Base-by-base conservation (phyloP, 2,888 invertebrate species). In the Archips crataeganus region DNA sequence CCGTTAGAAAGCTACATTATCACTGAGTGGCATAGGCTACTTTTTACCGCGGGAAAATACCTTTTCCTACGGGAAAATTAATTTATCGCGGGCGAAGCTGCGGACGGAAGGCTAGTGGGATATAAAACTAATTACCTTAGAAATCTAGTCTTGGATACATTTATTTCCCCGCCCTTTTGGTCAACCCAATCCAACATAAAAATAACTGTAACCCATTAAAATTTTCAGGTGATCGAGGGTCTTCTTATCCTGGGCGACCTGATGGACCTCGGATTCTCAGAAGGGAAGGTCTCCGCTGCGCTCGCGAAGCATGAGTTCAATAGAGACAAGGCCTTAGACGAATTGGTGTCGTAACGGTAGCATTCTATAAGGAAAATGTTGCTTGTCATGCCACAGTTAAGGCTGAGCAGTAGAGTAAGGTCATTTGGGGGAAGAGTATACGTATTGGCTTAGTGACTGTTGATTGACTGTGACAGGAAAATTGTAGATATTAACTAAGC, bases 281-380 rank as follows among this genome's bases (percentile, higher is more conserved):
- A 98, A 91, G 95, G 95, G 71, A 95, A 95, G 82, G 97, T 97
- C 65, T 96, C 96, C 0, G 95, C 95, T 74, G 98, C 97, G 32
- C 95, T 98, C 68, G 90, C 97, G 49, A 96, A 96, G 83, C 97
- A 96, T 85, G 95, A 97, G 89, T 97, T 97, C 87, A 97, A 98
- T 90, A 95, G 97, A 85, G 98, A 98, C 87, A 97, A 97, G 91
- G 98, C 98, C 61, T 94, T 98, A 83, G 98, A 98, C 87, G 96
- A 96, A 86, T 95, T 98, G 80, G 97, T 98, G 84, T 96, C 97
- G 85, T 97, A 97, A 86, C 81, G 76, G 54, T 72, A 63, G 51
- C 13, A 39, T 54, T 42, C 23, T 69, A 36, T 60, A 60, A 69
- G 69, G 64, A 74, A 64, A 69, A 64, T 42, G 36, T 47, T 54